Base-by-base conservation (phyloP, 2,797 vertebrate genomes). In the Sphenopsis melanotis region DNA sequence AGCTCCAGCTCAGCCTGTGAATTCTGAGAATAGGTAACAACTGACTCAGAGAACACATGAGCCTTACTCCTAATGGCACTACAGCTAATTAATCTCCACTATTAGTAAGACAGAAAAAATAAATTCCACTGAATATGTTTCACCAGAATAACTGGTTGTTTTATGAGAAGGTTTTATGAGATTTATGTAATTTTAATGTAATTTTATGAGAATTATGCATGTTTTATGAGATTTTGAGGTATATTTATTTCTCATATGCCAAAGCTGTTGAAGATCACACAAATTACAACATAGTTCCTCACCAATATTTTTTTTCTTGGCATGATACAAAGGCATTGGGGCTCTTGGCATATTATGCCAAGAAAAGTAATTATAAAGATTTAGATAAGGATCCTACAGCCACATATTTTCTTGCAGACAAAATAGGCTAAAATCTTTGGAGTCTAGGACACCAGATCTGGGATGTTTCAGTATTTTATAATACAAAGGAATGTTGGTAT, bases 41-140 rank as follows among this genome's bases (percentile, higher is more conserved):
- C 32, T 84, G 64, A 95, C 37, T 91, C 49, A 77, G 86, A 91
- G 44, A 96, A 95, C 94, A 70, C 30, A 8, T 5, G 14, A 89
- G 74, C 66, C 89, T 80, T 83, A 83, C 46, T 92, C 89, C 83
- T 70, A 83, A 91, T 12, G n/a, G 61, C 76, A 90, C n/a, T 83
- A 34, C 18, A 68, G 71, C 5, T 64, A 70, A 83, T 90, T 95
- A 60, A 88, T 44, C 64, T 64, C 78, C 92, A 95, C 82, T 93
- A 82, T 69, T 84, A 87, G 37, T 60, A 83, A 42, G 77, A 12
- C 8, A 70, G 15, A 89, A 95, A 93, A 92, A 41, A n/a, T 15
- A 84, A 92, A 21, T 94, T 94, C 56, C 50, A 85, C 86, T 94
- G 86, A 94, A 93, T 12, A 49, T 3, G 7, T 23, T 85, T 91